Conservation (phyloP, 2,888 invertebrate genomes). For the Magallana nippona region DNA sequence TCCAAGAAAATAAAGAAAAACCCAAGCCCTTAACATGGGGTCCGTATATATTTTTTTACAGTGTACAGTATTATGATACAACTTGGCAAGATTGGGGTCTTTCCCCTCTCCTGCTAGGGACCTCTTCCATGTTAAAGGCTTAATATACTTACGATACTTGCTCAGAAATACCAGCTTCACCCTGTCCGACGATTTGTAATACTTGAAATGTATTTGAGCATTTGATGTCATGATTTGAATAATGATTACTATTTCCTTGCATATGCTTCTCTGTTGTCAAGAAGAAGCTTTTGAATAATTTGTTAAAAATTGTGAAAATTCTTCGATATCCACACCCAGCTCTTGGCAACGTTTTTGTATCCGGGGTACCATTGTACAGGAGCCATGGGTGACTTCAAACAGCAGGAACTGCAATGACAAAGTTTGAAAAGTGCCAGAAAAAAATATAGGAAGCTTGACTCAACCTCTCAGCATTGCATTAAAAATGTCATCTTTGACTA, state of each 20-base stretch:
- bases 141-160: slow-evolving; percentile 23
- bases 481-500: too few relatives aligned
- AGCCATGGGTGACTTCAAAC: slow-evolving; percentile 68
- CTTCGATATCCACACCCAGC: slow-evolving; percentile 67
- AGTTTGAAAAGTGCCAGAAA: neutral
- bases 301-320: slow-evolving; percentile 51
- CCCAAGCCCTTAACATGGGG: slow-evolving; percentile 22
- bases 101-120: too few relatives aligned
- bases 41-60: neutral
- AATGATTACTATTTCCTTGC: neutral
- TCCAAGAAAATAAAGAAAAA: slow-evolving; percentile 3
- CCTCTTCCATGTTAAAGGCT: slow-evolving; percentile 3
- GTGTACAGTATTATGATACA: too few relatives aligned
- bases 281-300: slow-evolving; percentile 36
- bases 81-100: too few relatives aligned
- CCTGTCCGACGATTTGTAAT: neutral
- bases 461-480: too few relatives aligned
- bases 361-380: slow-evolving; percentile 58
- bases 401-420: slow-evolving; percentile 70
- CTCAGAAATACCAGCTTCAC: neutral
- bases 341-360: slow-evolving; percentile 63
- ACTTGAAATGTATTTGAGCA: neutral
- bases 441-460: too few relatives aligned
- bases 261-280: neutral
- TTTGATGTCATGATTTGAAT: neutral